Evolutionary conservation across 2,888 invertebrate species (phyloP).

Genomic region (Scaptomyza caliginosa): DNA sequence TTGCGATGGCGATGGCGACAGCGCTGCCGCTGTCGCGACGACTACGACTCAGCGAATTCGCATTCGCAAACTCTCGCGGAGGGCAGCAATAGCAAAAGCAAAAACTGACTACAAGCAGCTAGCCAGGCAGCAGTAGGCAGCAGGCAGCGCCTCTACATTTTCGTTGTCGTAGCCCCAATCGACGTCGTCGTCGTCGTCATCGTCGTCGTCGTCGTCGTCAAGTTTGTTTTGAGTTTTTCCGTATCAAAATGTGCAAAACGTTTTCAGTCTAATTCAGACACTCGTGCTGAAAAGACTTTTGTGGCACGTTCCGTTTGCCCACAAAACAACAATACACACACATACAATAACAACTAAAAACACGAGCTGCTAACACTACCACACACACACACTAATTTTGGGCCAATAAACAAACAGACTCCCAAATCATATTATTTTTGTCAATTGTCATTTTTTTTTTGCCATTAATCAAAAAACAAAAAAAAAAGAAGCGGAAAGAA

Average conservation of each 20-base stretch:
- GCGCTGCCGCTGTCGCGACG: slow-evolving; percentile 26
- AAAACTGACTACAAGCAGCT: slow-evolving; percentile 12
- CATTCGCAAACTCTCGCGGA: slow-evolving; percentile 63
- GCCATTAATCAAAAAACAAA: background rate
- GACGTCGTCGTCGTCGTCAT: slow-evolving; percentile 35
- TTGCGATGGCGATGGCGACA: slow-evolving; percentile 30
- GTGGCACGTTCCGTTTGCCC: slow-evolving; percentile 70
- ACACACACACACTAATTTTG: background rate
- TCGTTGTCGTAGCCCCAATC: slow-evolving; percentile 15
- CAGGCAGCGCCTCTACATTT: slow-evolving; percentile 51
- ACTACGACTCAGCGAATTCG: slow-evolving; percentile 71
- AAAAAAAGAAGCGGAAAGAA: too few relatives aligned
- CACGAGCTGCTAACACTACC: slow-evolving; percentile 7
- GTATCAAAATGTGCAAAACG: slow-evolving; percentile 84
- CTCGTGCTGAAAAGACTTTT: slow-evolving; percentile 84
- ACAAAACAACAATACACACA: slow-evolving; percentile 28
- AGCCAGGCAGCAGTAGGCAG: too few relatives aligned
- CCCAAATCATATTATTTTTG: slow-evolving; percentile 9
- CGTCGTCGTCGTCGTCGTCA: slow-evolving; percentile 63
- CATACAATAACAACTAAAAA: slow-evolving; percentile 32
- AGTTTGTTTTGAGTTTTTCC: slow-evolving; percentile 83
- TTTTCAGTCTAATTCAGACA: slow-evolving; percentile 84
- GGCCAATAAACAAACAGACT: slow-evolving; percentile 16
- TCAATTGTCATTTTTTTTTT: slow-evolving; percentile 5
- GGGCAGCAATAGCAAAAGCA: slow-evolving; percentile 23